Evolutionary conservation across 2,113 vertebrate species (phyloP), one percentile per base, ranked within the genome.

Genomic region (Oncorhynchus masou): DNA sequence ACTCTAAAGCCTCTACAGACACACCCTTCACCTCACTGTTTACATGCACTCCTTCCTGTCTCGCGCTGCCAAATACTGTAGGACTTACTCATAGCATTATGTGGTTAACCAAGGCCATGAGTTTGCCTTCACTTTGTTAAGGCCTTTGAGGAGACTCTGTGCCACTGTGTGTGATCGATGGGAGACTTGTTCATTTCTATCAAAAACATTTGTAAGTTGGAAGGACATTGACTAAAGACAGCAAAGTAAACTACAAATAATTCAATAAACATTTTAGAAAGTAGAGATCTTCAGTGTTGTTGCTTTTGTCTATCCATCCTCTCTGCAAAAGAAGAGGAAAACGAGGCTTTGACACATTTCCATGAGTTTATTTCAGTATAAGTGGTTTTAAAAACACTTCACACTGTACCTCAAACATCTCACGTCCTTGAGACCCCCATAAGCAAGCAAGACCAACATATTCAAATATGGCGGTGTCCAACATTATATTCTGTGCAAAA

Each of bases 311-410:
- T 1, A 51, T 51, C 15, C 11, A 15, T 13, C 15, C 49, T 5
- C 12, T 51, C 49, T 51, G 15, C 1, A 7, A 60, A 60, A 24
- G 39, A 45, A 3, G 39, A 45, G 9, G 9, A 45, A 45, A 45
- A 45, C 3, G 2, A 12, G 39, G 39, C 39, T 45, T 45, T 11
- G 9, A 2, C 39, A 45, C 39, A 45, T 45, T 45, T 45, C 39
- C 39, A 45, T 45, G 11, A 45, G 39, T 45, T 45, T 45, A 45
- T 45, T 45, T 45, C 39, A 45, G 39, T 45, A 45, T 1, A 45
- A 45, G 39, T 45, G 39, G 85, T 88, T 90, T 84, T 89, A 84
- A 82, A 91, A 93, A 91, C 87, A 91, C 80, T 82, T 89, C 81
- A 88, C 81, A 89, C 39, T 45, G 39, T 45, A 45, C 39, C 39